Evolutionary conservation across 2,113 vertebrate genomes (phyloP), one percentile per base, ranked within the genome.

Genomic region (Myodes glareolus): DNA sequence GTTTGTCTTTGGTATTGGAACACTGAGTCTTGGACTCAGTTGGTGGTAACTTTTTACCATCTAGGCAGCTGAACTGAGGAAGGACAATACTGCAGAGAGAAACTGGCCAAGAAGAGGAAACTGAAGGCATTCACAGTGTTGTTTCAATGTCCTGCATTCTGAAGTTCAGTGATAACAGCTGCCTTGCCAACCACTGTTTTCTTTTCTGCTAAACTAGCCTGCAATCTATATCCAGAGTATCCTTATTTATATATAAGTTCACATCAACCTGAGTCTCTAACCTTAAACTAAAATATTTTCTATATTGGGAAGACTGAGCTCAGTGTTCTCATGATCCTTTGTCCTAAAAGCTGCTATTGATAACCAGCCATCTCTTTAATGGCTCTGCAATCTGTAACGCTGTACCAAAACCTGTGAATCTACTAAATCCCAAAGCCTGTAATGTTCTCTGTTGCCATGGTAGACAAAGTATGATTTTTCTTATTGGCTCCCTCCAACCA

Each of bases 401-500:
- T 67, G 95, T 31, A 39, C 16, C 1, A 94, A 94, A 97, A 82
- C 12, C 68, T 89, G 23, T 52, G 21, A 95, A 86, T 42, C 52
- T 82, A 10, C 82, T 70, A 78, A 88, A 92, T 84, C 95, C 85
- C 90, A 68, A 95, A 96, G 82, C 70, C 70, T 75, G 4, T 42
- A 95, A 85, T 82, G 90, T 92, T 96, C 90, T 88, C 88, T 75
- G 27, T 36, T 68, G 70, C 65, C 76, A 50, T 58, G 0, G 52
- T 77, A 92, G 63, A 76, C 92, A 95, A 94, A 80, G 70, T 89
- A 29, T n/a, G 16, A 95, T 97, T 97, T 97, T 97, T 89, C 39
- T 98, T 97, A 93, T 97, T 98, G 98, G 19, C 77, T 77, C 97
- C 84, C 94, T 96, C 29, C 94, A 61, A 94, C 94, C 94, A 97